These are phyloP conservation scores for Drosophila insularis DNA, from an alignment of 1,140 invertebrate species.

Conservation along the genomic window DNA sequence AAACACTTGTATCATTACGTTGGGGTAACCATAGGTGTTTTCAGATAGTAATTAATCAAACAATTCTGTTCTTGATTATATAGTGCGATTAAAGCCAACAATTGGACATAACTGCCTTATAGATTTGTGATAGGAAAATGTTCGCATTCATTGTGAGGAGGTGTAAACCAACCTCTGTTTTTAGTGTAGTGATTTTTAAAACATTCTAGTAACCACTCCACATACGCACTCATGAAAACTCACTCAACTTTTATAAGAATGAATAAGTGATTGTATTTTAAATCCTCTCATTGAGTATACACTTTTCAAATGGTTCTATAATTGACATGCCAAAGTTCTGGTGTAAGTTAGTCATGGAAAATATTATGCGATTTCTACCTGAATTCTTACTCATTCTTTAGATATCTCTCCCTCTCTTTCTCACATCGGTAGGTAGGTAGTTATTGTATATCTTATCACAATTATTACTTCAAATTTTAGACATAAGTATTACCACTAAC, in stretches of 20 bases:
- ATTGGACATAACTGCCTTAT: too few species aligned
- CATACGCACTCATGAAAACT: background rate
- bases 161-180: too few species aligned
- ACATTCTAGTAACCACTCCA: too few species aligned
- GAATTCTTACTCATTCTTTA: too few species aligned
- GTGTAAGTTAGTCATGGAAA: background rate
- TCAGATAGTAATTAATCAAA: background rate
- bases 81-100: background rate
- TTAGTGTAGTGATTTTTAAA: background rate
- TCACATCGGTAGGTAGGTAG: background rate
- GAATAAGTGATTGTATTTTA: background rate
- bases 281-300: background rate
- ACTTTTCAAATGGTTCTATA: background rate
- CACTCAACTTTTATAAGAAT: background rate
- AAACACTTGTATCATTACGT: too few species aligned
- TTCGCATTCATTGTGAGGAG: too few species aligned
- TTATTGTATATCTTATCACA: conserved; percentile 8
- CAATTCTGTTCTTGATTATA: background rate
- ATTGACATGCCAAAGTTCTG: background rate
- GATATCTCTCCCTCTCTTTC: background rate
- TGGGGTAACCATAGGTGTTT: background rate
- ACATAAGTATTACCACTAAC: conserved; percentile 11
- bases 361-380: background rate
- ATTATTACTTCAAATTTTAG: conserved; percentile 3
- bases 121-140: too few species aligned